Conservation (phyloP, 2,888 invertebrate genomes). For the Diadromus collaris region DNA sequence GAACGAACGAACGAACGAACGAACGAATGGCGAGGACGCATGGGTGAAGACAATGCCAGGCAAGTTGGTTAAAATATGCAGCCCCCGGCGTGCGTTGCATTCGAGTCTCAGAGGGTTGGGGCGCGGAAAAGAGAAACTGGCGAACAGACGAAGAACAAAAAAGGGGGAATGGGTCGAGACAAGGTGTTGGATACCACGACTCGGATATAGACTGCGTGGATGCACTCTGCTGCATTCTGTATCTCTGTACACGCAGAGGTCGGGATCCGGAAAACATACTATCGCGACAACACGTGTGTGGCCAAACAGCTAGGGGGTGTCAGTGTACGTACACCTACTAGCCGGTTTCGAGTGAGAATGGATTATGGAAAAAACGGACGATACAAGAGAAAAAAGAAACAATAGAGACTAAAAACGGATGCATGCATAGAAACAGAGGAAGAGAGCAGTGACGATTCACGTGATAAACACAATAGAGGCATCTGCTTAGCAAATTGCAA, state of each 20-base stretch:
- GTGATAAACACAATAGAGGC: constrained; percentile 67
- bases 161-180: constrained; percentile 29
- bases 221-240: constrained; percentile 22
- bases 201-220: neutral
- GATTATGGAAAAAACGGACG: constrained; percentile 41
- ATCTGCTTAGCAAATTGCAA: constrained; percentile 78
- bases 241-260: constrained; percentile 40
- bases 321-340: constrained; percentile 14
- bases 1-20: too few species aligned
- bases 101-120: constrained; percentile 48
- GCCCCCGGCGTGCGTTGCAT: constrained; percentile 62
- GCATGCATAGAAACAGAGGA: constrained; percentile 4
- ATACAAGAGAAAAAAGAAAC: constrained; percentile 32
- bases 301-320: constrained; percentile 30
- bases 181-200: constrained; percentile 40
- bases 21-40: constrained; percentile 36
- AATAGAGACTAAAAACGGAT: constrained; percentile 35
- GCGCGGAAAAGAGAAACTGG: constrained; percentile 52
- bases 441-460: constrained; percentile 49
- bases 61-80: constrained; percentile 76
- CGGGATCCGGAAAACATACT: constrained; percentile 47
- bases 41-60: constrained; percentile 69
- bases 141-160: constrained; percentile 37
- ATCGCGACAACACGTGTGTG: constrained; percentile 13
- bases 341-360: constrained; percentile 26